phyloP scores from a whole-genome alignment of 2,888 invertebrate genomes.

The Tuberolachnus salignus region DNA sequence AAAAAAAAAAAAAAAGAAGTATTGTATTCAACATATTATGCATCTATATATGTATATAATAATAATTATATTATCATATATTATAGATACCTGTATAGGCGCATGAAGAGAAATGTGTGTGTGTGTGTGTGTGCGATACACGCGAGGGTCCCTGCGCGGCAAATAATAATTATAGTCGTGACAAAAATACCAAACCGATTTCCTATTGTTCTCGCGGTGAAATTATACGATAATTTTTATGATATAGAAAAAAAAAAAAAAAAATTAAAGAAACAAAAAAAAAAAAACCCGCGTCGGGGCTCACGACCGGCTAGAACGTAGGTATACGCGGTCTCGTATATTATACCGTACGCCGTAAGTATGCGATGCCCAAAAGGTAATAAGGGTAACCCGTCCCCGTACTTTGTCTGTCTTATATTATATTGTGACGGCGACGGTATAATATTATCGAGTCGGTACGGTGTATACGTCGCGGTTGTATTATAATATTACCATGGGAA shows the following conservation, averaged over 20 bases:
- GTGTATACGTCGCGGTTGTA: neutral
- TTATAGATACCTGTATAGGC: neutral
- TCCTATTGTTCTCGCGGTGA: slow-evolving; percentile 54
- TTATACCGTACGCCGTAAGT: neutral
- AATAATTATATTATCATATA: slow-evolving; percentile 6
- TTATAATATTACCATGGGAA: slow-evolving; percentile 24
- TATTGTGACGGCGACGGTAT: neutral
- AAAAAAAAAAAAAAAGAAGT: no score
- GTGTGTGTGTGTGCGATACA: neutral
- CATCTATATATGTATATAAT: neutral
- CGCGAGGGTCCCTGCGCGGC: slow-evolving; percentile 22
- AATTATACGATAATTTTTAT: slow-evolving; percentile 53
- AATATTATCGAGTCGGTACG: neutral
- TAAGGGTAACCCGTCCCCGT: neutral
- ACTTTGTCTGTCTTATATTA: no score
- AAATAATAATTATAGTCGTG: slow-evolving; percentile 43
- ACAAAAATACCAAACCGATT: slow-evolving; percentile 49
- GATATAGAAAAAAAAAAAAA: slow-evolving; percentile 10
- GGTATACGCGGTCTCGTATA: neutral
- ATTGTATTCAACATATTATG: neutral
- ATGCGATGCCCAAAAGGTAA: slow-evolving; percentile 30
- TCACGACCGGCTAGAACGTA: slow-evolving; percentile 8
- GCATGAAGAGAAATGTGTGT: neutral
- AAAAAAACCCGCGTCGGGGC: slow-evolving; percentile 22
- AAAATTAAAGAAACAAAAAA: slow-evolving; percentile 2